These are phyloP conservation scores for Piezodorus guildinii DNA, from an alignment of 1,140 invertebrate genomes.

Conservation along the genomic window DNA sequence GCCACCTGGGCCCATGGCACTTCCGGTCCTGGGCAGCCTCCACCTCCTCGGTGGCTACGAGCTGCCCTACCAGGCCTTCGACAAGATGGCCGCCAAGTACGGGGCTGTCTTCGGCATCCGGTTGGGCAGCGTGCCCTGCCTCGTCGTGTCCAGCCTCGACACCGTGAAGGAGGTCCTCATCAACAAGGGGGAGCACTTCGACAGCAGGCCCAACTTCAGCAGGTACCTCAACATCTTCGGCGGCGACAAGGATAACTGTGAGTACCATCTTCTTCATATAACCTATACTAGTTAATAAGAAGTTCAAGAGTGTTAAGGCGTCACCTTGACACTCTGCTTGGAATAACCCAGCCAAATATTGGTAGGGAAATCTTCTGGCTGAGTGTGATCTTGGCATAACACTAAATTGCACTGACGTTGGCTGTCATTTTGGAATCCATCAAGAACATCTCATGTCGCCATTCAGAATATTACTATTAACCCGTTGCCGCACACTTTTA, in stretches of 20 bases:
- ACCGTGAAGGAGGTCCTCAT: slow-evolving; percentile 51
- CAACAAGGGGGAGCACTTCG: slow-evolving; percentile 47
- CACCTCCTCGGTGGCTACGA: slow-evolving; percentile 45
- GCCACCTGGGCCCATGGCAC: slow-evolving; percentile 42
- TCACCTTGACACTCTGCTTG: too few species aligned
- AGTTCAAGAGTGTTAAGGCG: too few species aligned
- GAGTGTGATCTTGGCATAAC: too few species aligned
- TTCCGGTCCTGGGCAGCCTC: slow-evolving; percentile 48
- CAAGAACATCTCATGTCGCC: too few species aligned
- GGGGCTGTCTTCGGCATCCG: slow-evolving; percentile 45
- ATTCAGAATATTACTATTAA: too few species aligned
- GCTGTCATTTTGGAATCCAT: too few species aligned
- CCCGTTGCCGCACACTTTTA: too few species aligned
- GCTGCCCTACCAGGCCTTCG: slow-evolving; percentile 52
- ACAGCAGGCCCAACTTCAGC: slow-evolving; percentile 50
- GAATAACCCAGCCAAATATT: too few species aligned
- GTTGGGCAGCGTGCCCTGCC: slow-evolving; percentile 45
- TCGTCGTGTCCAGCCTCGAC: slow-evolving; percentile 50
- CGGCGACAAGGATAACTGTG: slow-evolving; percentile 56
- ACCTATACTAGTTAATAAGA: too few species aligned
- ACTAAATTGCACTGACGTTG: too few species aligned
- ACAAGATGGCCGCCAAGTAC: slow-evolving; percentile 40
- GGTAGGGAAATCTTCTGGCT: too few species aligned
- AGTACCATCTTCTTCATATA: slow-evolving; percentile 39
- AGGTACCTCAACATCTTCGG: slow-evolving; percentile 51